phyloP scores from a whole-genome alignment of 2,888 invertebrate species.

The Zeuzera pyrina region DNA sequence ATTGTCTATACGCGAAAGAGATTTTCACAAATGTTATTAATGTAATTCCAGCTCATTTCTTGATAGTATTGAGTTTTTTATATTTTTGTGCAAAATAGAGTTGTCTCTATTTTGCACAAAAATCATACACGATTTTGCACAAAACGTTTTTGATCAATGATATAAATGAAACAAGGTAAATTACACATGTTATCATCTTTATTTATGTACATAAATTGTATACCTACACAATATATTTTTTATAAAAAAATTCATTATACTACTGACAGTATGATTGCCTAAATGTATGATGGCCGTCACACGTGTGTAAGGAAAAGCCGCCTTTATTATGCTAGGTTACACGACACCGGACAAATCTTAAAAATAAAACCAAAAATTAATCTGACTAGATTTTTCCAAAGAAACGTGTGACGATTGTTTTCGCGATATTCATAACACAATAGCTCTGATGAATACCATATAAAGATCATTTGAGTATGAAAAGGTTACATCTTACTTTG shows the following conservation, averaged over 20 bases:
- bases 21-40: too few species aligned
- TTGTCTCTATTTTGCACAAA: too few species aligned
- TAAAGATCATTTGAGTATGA: too few species aligned
- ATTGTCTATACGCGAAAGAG: too few species aligned
- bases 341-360: conserved; percentile 2
- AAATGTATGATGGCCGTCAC: conserved; percentile 1
- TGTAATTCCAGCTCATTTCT: too few species aligned
- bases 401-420: conserved; percentile 16
- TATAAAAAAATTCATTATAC: neutral
- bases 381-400: conserved; percentile 25
- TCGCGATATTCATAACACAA: conserved; percentile 1
- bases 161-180: conserved; percentile 25
- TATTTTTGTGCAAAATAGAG: too few species aligned
- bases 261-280: too few species aligned
- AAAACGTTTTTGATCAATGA: too few species aligned
- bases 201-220: conserved; percentile 48
- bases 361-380: conserved; percentile 7
- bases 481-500: too few species aligned
- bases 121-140: too few species aligned
- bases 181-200: conserved; percentile 41
- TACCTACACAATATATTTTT: conserved; percentile 22
- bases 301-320: conserved; percentile 5
- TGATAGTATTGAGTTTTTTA: too few species aligned
- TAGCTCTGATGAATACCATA: conserved; percentile 3
- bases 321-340: conserved; percentile 9